Base-by-base conservation (phyloP, 2,797 vertebrate species). In the Microctenopoma stevenorrisi region DNA sequence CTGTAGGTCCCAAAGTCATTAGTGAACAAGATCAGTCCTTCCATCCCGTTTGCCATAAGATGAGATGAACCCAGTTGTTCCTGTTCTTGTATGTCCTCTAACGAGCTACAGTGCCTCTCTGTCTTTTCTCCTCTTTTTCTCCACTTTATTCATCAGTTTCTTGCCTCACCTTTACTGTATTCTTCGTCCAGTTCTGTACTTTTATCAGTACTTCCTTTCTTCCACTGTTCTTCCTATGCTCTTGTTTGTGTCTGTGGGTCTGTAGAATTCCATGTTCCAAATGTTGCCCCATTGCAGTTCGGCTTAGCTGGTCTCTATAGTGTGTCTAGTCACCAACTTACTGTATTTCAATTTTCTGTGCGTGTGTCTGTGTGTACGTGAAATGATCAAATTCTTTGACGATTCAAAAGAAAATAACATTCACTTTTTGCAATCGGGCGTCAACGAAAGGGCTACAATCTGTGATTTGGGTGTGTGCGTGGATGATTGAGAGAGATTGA, bases 351-450 rank as follows among this genome's bases (percentile, higher is more conserved):
- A 51, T 35, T 43, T 68, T 48, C 11, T 38, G n/a, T 26, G 43
- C 40, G 38, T 14, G 57, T 68, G 48, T 59, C 40, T 55, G 56
- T 49, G 56, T 28, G 49, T 62, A 56, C 22, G 47, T 15, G 49
- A n/a, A 64, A 40, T 61, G 68, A 78, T 71, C 22, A 47, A 63
- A 65, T 56, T 70, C 68, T 73, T 75, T 73, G 58, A 47, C 43
- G 70, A 40, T 55, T 79, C 57, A 58, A 64, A 71, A 61, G 64
- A 75, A 79, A 77, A 87, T 63, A 81, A 81, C 71, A 68, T 83
- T 81, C 70, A 50, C 66, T 78, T 72, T 38, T 58, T 0, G 9
- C 76, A 72, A 82, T 82, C 81, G 80, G 68, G 61, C 46, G 3
- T 44, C 18, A 47, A 66, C 71, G 72, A 71, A 52, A 12, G 64